Conservation (phyloP, 2,888 invertebrate species). For the Osedax fenrisi region DNA sequence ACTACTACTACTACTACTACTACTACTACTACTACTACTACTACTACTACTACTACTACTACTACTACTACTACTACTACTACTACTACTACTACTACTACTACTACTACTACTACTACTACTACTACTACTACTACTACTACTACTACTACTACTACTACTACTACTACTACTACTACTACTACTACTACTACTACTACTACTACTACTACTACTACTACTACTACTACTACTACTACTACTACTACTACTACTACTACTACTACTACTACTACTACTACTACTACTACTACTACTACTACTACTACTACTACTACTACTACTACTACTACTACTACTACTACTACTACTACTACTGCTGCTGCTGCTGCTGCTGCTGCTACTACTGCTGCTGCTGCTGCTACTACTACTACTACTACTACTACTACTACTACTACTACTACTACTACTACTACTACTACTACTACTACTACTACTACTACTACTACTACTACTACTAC, state of each 20-base stretch:
- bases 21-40: not conserved
- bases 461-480: not conserved
- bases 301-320: not conserved
- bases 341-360: not conserved
- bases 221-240: not conserved
- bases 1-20: not conserved
- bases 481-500: not conserved
- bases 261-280: not conserved
- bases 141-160: not conserved
- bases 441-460: not conserved
- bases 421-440: not conserved
- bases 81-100: constrained; percentile 1
- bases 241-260: not conserved
- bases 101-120: not conserved
- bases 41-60: not conserved
- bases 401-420: not conserved
- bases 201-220: not conserved
- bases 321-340: not conserved
- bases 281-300: not conserved
- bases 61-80: constrained; percentile 8
- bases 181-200: not conserved
- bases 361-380: not conserved
- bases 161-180: not conserved
- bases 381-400: not conserved
- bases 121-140: not conserved